A percentile compares a stretch with the other conserved stretches of the same genome.
Evolutionary conservation across 2,888 invertebrate genomes (phyloP).

Genomic region (Hirudinaria manillensis): DNA sequence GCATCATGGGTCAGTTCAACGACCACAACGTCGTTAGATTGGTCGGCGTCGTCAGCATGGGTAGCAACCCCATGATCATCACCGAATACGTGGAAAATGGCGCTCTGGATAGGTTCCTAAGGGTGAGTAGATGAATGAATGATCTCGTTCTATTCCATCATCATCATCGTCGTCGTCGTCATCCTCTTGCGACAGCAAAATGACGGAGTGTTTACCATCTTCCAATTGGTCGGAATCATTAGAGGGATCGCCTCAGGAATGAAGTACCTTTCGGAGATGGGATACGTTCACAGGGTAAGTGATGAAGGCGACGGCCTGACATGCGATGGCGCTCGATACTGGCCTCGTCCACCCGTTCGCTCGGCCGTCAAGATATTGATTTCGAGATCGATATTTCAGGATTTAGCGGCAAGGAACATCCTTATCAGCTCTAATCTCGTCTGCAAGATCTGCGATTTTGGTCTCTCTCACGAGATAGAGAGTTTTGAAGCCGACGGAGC

Average conservation of each 20-base stretch:
- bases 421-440: constrained; percentile 91
- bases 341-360: not conserved
- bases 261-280: constrained; percentile 98
- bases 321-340: no score
- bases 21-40: constrained; percentile 97
- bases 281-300: constrained; percentile 83
- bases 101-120: constrained; percentile 87
- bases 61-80: constrained; percentile 96
- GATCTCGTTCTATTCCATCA: not conserved
- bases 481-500: constrained; percentile 46
- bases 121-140: constrained; percentile 54
- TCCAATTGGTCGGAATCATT: constrained; percentile 76
- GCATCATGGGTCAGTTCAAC: constrained; percentile 99
- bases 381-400: constrained; percentile 55
- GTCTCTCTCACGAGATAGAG: constrained; percentile 80
- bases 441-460: constrained; percentile 99
- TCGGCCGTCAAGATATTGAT: not conserved
- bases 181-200: constrained; percentile 63
- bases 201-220: constrained; percentile 77
- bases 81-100: constrained; percentile 99
- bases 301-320: no score
- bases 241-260: constrained; percentile 95
- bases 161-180: not conserved
- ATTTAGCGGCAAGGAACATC: constrained; percentile 94
- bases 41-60: constrained; percentile 93